These are phyloP conservation scores for Phengaris arion DNA, from an alignment of 2,888 invertebrate species.

Conservation along the genomic window DNA sequence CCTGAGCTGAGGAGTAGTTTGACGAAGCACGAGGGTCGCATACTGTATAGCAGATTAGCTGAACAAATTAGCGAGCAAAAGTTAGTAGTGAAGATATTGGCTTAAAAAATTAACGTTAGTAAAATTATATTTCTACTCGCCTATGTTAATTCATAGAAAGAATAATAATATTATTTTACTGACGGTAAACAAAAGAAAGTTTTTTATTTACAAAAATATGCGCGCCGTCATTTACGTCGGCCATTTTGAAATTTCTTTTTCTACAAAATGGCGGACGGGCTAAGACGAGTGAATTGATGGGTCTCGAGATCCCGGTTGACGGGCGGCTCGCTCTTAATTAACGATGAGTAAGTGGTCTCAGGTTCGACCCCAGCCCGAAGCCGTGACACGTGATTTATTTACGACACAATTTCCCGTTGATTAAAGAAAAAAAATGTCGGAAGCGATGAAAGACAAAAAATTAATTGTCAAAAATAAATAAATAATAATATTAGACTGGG, in stretches of 20 bases:
- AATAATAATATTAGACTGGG: too few relatives aligned
- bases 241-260: background rate
- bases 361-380: conserved; percentile 11
- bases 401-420: conserved; percentile 1
- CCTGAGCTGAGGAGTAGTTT: too few relatives aligned
- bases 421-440: conserved; percentile 3
- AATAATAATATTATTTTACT: background rate
- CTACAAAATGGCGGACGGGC: conserved; percentile 10
- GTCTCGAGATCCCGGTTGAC: background rate
- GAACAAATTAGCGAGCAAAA: too few relatives aligned
- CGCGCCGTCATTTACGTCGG: background rate
- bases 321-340: conserved; percentile 24
- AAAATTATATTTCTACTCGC: background rate
- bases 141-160: background rate
- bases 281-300: conserved; percentile 10
- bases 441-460: background rate
- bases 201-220: background rate
- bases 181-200: background rate
- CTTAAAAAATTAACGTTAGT: background rate
- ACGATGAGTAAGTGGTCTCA: conserved; percentile 22
- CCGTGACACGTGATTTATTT: conserved; percentile 15
- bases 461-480: background rate
- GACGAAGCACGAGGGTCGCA: too few relatives aligned
- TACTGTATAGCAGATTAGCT: too few relatives aligned
- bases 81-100: background rate